These are phyloP conservation scores for Omphaloscelis lunosa DNA, from an alignment of 2,888 invertebrate genomes.

Conservation along the genomic window DNA sequence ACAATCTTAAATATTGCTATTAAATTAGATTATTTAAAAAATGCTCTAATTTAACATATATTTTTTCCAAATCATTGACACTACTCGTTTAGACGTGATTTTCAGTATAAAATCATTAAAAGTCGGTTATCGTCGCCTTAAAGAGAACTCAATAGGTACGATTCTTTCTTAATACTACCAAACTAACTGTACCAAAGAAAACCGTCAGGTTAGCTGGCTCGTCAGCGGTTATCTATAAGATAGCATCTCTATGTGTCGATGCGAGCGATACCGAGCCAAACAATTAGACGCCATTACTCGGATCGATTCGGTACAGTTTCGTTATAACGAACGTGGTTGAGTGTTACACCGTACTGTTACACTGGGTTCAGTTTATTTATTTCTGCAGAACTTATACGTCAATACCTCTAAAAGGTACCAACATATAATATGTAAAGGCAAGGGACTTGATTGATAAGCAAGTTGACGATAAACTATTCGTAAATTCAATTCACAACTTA, in stretches of 20 bases:
- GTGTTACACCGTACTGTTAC: conserved; percentile 72
- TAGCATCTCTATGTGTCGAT: conserved; percentile 70
- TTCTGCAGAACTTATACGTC: neutral
- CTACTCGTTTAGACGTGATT: too few species aligned
- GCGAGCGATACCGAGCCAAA: conserved; percentile 80
- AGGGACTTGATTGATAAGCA: neutral
- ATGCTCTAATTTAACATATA: too few species aligned
- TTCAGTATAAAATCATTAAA: too few species aligned
- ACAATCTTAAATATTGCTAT: too few species aligned
- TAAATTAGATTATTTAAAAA: too few species aligned
- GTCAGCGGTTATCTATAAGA: conserved; percentile 68
- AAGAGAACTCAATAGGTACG: neutral
- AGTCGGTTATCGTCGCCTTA: too few species aligned
- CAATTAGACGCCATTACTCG: conserved; percentile 88
- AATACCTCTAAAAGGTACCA: neutral
- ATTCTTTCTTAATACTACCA: conserved; percentile 8
- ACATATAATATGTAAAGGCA: neutral
- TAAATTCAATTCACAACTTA: neutral
- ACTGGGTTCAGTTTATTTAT: rapidly evolving
- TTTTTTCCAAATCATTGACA: too few species aligned
- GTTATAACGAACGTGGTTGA: conserved; percentile 50
- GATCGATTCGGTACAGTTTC: conserved; percentile 81
- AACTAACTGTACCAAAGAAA: conserved; percentile 49
- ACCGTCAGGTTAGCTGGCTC: conserved; percentile 49
- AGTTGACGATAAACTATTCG: neutral